Evolutionary conservation across 2,888 invertebrate genomes (phyloP).

Genomic region (Omphaloscelis lunosa): DNA sequence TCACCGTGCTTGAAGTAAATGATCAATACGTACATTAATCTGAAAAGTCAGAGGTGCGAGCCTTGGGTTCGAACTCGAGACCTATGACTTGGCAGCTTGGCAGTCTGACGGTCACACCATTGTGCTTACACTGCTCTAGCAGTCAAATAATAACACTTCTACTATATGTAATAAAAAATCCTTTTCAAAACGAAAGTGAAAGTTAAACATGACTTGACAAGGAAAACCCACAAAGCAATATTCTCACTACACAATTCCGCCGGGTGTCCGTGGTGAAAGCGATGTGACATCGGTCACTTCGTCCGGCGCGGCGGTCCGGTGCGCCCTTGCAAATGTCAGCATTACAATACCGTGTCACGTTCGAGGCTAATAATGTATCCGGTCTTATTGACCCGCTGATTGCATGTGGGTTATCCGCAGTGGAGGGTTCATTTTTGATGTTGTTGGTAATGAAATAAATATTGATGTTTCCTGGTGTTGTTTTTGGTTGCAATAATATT

Average conservation of each 20-base stretch:
- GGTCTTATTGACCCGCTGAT: constrained; percentile 50
- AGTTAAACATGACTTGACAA: constrained; percentile 10
- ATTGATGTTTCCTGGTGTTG: constrained; percentile 7
- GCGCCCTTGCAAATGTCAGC: constrained; percentile 44
- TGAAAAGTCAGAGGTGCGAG: too few species aligned
- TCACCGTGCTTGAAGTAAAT: too few species aligned
- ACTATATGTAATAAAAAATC: background rate
- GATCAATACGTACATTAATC: too few species aligned
- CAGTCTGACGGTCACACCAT: too few species aligned
- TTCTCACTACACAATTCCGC: constrained; percentile 10
- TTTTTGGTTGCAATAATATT: background rate
- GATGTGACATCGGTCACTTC: constrained; percentile 32
- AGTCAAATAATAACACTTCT: background rate
- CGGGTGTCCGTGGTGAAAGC: background rate
- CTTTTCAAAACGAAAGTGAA: background rate
- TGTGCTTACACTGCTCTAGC: too few species aligned
- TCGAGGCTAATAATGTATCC: constrained; percentile 48
- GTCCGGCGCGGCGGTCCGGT: background rate
- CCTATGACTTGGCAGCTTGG: too few species aligned
- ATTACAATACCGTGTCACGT: constrained; percentile 41
- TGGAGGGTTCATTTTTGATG: constrained; percentile 7
- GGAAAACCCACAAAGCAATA: background rate
- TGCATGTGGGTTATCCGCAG: background rate
- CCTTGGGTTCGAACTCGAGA: too few species aligned
- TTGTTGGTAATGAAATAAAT: background rate